Conservation (phyloP, 1,140 invertebrate genomes). For the Nixonia krombeini region DNA sequence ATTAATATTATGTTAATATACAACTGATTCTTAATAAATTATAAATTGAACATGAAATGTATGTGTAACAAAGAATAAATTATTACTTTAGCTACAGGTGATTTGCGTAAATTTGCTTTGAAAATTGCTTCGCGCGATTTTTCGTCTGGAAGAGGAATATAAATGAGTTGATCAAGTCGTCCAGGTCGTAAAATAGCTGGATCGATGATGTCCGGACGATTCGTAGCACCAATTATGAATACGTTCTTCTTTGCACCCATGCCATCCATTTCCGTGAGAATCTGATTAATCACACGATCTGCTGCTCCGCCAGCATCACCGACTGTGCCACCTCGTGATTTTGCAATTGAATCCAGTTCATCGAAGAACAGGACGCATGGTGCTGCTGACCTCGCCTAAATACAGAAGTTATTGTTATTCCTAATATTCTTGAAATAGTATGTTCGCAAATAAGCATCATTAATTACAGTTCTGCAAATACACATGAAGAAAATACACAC, state of each 20-base stretch:
- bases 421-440: too few relatives aligned
- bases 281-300: constrained; percentile 99
- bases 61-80: too few relatives aligned
- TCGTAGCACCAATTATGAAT: constrained; percentile 99
- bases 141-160: constrained; percentile 99
- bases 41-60: too few relatives aligned
- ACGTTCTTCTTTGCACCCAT: constrained; percentile 99
- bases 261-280: constrained; percentile 99
- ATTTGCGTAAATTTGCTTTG: constrained; percentile 96
- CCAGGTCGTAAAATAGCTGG: constrained; percentile 98
- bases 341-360: constrained; percentile 99
- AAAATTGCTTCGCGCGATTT: constrained; percentile 97
- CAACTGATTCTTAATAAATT: too few relatives aligned
- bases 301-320: constrained; percentile 99
- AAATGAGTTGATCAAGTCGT: constrained; percentile 98
- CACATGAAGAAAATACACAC: constrained; percentile 63
- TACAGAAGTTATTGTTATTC: constrained; percentile 35
- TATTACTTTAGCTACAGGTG: constrained; percentile 88
- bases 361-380: constrained; percentile 99
- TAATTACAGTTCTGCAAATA: too few relatives aligned
- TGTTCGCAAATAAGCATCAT: too few relatives aligned
- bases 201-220: constrained; percentile 97
- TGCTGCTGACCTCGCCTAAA: constrained; percentile 94
- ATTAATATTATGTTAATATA: too few relatives aligned
- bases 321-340: constrained; percentile 96